A percentile compares a stretch with the other conserved stretches of the same genome.
Evolutionary conservation across 1,140 invertebrate species (phyloP).

Genomic region (Eulimnadia texana): DNA sequence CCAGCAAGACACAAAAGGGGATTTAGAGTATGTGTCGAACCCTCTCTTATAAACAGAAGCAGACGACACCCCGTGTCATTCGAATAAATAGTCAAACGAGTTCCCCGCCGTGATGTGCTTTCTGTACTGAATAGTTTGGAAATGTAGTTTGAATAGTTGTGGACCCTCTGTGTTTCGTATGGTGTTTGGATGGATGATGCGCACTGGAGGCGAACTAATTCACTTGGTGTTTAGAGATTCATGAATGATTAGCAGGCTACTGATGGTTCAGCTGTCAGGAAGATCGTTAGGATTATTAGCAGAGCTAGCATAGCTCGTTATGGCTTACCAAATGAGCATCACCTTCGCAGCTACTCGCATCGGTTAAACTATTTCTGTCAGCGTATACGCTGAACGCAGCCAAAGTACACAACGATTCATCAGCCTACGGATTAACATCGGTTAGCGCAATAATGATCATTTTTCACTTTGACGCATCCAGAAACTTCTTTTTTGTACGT

Average conservation of each 20-base stretch:
- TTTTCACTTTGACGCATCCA: background rate
- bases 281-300: conserved; percentile 14
- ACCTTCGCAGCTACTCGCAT: background rate
- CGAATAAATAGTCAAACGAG: background rate
- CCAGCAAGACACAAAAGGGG: background rate
- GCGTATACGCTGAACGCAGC: background rate
- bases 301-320: conserved; percentile 11
- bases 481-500: background rate
- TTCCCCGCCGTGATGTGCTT: too few relatives aligned
- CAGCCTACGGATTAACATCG: background rate
- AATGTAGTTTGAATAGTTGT: too few relatives aligned
- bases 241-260: conserved; percentile 3
- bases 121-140: too few relatives aligned
- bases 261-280: conserved; percentile 11
- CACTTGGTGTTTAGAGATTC: background rate
- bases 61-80: background rate
- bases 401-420: background rate
- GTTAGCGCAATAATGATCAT: background rate
- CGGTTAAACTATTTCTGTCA: background rate
- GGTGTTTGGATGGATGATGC: background rate
- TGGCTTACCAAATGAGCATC: conserved; percentile 13
- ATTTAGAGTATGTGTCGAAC: background rate
- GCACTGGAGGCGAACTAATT: background rate
- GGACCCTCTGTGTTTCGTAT: too few relatives aligned
- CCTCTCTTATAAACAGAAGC: background rate